Base-by-base conservation (phyloP, 2,888 invertebrate genomes). In the Erynnis tages region DNA sequence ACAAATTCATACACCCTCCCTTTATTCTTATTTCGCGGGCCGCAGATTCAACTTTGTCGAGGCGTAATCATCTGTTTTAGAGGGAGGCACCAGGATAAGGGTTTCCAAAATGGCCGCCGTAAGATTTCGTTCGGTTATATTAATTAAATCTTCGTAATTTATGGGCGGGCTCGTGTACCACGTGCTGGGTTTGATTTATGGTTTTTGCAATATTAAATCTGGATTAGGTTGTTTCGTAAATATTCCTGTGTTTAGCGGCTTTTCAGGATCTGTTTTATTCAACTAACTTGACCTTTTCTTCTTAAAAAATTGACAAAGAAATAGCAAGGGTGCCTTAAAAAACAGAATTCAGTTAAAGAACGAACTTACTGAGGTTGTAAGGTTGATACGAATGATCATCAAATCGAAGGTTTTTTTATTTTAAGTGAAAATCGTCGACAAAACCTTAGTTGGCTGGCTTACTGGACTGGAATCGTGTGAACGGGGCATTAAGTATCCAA, bases 141-240 rank as follows among this genome's bases (percentile, higher is more conserved):
- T 86, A 87, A 88, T 89, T 89, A 86, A 88, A 87, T 87, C 87
- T 87, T 87, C 79, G 78, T 89, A 83, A 89, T 89, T 88, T 89
- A 89, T 84, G 81, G 73, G 71, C 70, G 67, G 56, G 74, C 66
- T 69, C 69, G 72, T 65, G 77, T 72, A 73, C 66, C 85, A 81
- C 79, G 73, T 84, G 85, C 64, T 72, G 68, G 72, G 60, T 67
- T 63, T 82, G 79, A 86, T 87, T 85, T 83, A 88, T 87, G 73
- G 78, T 76, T 82, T 82, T 82, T 71, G 74, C 57, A 67, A 62
- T 69, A 76, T 79, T 79, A 73, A 74, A 73, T 70, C 66, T 60
- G 67, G 64, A 74, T 76, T 69, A 69, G 59, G 66, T 63, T 62
- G 60, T 61, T 63, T 58, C 57, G 56, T 53, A 53, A 58, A 60